Percentiles rank a stretch among this genome's conserved stretches.
These are phyloP conservation scores for Neodiprion pinetum DNA, from an alignment of 1,140 invertebrate genomes.

Conservation along the genomic window DNA sequence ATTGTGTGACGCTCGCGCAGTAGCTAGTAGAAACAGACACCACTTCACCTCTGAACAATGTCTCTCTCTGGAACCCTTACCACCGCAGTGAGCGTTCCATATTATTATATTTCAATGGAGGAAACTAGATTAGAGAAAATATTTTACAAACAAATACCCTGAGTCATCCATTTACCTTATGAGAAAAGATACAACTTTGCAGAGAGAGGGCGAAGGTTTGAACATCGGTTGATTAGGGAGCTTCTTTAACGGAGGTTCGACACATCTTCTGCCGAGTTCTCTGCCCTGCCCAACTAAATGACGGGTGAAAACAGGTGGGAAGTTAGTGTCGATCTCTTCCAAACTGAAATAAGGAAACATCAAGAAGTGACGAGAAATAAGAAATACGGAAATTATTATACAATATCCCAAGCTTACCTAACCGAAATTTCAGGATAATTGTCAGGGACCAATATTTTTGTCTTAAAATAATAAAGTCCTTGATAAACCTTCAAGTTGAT, in stretches of 20 bases:
- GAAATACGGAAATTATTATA: slow-evolving; percentile 8
- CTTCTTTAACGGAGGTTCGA: slow-evolving; percentile 71
- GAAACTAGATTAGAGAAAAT: no score
- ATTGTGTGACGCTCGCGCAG: no score
- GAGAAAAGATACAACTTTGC: slow-evolving; percentile 68
- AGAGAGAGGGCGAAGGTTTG: slow-evolving; percentile 68
- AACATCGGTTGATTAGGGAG: slow-evolving; percentile 63
- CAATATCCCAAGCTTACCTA: slow-evolving; percentile 55
- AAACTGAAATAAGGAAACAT: slow-evolving; percentile 55
- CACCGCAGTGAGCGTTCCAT: no score
- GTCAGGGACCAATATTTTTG: slow-evolving; percentile 69
- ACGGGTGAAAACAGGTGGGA: slow-evolving; percentile 68
- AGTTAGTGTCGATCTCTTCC: slow-evolving; percentile 69
- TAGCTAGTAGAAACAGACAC: no score
- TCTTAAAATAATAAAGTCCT: slow-evolving; percentile 68
- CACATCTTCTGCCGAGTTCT: slow-evolving; percentile 75
- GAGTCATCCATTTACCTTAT: slow-evolving; percentile 51
- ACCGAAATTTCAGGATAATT: slow-evolving; percentile 69
- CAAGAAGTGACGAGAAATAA: background rate
- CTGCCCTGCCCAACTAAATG: slow-evolving; percentile 71
- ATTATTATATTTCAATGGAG: no score
- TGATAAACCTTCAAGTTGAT: slow-evolving; percentile 68
- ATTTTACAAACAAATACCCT: background rate
- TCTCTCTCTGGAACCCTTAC: no score
- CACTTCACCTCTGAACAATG: no score